Conservation (phyloP, 2,888 invertebrate species). For the Bombyx huttoni region DNA sequence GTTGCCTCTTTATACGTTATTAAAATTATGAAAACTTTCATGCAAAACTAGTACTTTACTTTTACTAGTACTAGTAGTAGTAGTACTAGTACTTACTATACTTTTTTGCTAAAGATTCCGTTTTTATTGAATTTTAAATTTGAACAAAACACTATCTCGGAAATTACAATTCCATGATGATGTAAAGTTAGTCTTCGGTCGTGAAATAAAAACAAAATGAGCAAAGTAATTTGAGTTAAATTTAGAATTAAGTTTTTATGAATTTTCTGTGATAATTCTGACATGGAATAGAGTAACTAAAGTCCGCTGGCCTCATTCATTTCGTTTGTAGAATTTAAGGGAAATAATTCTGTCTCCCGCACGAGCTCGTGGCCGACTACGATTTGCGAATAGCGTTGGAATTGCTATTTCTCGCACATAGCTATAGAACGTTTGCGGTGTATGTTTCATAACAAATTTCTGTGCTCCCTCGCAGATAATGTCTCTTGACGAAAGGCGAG, state of each 20-base stretch:
- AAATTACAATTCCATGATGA: no score
- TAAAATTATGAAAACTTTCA: no score
- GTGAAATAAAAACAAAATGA: no score
- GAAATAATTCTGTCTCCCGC: background rate
- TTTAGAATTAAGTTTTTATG: background rate
- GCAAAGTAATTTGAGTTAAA: background rate
- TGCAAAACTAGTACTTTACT: no score
- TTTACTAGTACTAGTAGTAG: no score
- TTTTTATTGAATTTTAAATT: no score
- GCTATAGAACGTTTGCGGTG: background rate
- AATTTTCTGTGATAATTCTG: no score
- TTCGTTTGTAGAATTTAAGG: background rate
- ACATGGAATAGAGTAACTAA: background rate
- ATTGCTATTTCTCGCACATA: background rate
- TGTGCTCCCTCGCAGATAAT: background rate
- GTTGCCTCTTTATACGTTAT: background rate
- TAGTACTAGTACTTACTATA: no score
- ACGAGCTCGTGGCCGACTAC: background rate
- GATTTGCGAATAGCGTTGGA: background rate
- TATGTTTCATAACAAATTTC: background rate
- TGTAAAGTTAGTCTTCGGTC: no score
- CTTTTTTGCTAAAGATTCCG: no score
- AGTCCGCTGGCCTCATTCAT: background rate
- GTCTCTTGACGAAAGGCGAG: slow-evolving; percentile 9
- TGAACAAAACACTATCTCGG: no score